Evolutionary conservation across 2,888 invertebrate genomes (phyloP).

Genomic region (Willowsia nigromaculata): DNA sequence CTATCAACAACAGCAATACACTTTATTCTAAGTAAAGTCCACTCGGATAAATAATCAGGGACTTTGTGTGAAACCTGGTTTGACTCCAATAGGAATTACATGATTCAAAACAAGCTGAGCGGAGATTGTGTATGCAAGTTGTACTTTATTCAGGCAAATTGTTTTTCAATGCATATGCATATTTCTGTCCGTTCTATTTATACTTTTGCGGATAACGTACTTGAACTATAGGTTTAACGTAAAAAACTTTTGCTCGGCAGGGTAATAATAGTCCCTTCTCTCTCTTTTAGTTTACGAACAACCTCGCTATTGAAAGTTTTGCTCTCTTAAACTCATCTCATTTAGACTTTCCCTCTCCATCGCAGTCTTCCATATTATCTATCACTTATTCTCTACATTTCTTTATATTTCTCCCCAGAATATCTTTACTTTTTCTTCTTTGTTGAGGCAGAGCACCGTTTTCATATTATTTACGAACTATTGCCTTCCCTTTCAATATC

Average conservation of each 20-base stretch:
- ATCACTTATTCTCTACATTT: neutral
- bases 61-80: neutral
- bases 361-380: neutral
- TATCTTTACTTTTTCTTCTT: neutral
- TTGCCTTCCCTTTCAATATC: slow-evolving; percentile 15
- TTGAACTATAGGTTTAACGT: neutral
- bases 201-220: neutral
- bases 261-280: neutral
- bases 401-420: neutral
- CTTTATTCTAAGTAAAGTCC: neutral
- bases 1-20: too few species aligned
- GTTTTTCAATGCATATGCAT: neutral
- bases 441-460: neutral
- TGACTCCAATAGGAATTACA: neutral
- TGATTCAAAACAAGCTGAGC: neutral
- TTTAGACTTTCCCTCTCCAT: neutral
- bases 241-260: neutral
- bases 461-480: slow-evolving; percentile 2
- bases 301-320: neutral
- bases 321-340: neutral
- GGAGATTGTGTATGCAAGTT: neutral
- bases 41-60: neutral
- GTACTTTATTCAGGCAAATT: neutral
- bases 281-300: neutral
- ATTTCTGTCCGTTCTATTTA: neutral